phyloP scores from a whole-genome alignment of 2,113 vertebrate species.

The Chamaea fasciata region DNA sequence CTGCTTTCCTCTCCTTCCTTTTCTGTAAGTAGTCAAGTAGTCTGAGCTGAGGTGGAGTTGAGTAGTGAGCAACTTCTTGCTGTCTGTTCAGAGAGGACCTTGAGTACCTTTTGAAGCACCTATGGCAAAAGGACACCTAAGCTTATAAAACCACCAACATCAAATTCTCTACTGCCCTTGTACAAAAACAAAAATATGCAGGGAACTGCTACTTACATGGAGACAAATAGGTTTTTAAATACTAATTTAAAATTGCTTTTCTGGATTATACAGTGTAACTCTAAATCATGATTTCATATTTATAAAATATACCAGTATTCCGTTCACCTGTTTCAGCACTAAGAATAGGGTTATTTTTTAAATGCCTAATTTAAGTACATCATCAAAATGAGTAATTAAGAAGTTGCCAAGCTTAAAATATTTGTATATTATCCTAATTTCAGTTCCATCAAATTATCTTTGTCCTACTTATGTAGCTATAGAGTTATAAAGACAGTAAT shows the following conservation, averaged over 20 bases:
- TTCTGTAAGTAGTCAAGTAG: constrained; percentile 95
- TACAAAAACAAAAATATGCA: background rate
- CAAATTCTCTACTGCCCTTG: background rate
- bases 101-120: constrained; percentile 93
- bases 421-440: background rate
- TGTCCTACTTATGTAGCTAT: background rate
- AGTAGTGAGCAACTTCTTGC: constrained; percentile 87
- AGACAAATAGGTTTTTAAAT: background rate
- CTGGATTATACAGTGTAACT: background rate
- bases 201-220: background rate
- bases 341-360: background rate
- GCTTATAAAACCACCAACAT: background rate
- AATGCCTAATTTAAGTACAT: background rate
- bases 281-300: background rate
- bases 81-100: constrained; percentile 91
- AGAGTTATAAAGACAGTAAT: background rate
- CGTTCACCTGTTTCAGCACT: background rate
- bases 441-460: background rate
- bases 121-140: constrained; percentile 43
- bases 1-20: constrained; percentile 89
- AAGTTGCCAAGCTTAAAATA: background rate
- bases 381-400: background rate
- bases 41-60: constrained; percentile 87
- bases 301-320: background rate
- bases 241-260: background rate